phyloP scores from a whole-genome alignment of 2,113 vertebrate genomes.

The Irena cyanogastra region DNA sequence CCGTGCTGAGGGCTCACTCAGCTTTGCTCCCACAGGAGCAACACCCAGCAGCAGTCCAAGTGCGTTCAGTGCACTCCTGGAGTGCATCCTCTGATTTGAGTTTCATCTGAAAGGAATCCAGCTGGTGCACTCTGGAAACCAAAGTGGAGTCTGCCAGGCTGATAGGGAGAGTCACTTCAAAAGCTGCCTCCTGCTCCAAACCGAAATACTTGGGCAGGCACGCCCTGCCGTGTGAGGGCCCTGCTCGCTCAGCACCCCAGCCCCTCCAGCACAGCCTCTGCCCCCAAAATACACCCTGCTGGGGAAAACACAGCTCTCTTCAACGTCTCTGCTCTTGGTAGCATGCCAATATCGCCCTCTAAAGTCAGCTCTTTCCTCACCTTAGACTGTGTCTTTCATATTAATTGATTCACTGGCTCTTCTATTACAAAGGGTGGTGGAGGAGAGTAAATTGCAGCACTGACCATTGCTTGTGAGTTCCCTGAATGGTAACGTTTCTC shows the following conservation, averaged over 20 bases:
- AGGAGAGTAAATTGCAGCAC: not conserved
- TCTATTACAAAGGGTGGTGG: not conserved
- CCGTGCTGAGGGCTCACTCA: not conserved
- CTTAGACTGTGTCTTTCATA: not conserved
- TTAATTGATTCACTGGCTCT: not conserved
- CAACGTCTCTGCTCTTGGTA: not conserved
- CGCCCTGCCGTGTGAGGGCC: not conserved
- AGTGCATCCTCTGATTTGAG: not conserved
- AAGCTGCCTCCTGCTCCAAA: not conserved
- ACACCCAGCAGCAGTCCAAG: not conserved
- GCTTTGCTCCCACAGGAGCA: not conserved
- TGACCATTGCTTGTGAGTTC: not conserved
- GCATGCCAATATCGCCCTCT: accelerated
- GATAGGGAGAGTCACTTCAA: not conserved
- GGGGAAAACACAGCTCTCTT: not conserved
- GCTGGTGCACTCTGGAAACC: not conserved
- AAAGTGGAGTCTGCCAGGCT: not conserved
- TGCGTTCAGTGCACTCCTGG: not conserved
- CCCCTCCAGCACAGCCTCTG: not conserved
- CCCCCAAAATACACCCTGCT: not conserved
- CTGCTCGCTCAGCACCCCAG: not conserved
- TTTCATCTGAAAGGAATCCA: constrained; percentile 4
- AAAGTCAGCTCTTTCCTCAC: not conserved
- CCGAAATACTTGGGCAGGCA: not conserved
- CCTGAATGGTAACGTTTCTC: accelerated